Evolutionary conservation across 1,140 invertebrate species (phyloP).

Genomic region (Chironomus striatipennis): DNA sequence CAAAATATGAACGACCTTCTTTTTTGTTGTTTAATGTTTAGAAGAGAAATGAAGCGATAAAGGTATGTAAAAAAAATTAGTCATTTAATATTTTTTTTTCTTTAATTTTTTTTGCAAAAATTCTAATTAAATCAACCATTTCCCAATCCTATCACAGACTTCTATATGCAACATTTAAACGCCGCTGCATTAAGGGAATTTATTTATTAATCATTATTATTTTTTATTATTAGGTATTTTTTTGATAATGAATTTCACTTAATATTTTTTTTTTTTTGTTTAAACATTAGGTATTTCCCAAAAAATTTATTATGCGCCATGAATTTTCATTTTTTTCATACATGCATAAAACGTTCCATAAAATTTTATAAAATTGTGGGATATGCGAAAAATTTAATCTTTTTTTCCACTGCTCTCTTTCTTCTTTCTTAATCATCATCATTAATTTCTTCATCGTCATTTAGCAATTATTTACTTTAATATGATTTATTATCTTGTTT

Average conservation of each 20-base stretch:
- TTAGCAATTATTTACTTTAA: neutral
- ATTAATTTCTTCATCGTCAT: neutral
- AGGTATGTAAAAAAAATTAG: neutral
- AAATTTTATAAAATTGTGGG: neutral
- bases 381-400: neutral
- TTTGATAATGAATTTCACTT: slow-evolving; percentile 1
- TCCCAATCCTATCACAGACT: slow-evolving; percentile 12
- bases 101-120: neutral
- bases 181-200: neutral
- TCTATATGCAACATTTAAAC: slow-evolving; percentile 1
- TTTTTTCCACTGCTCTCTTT: neutral
- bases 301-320: neutral
- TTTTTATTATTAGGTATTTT: slow-evolving; percentile 9
- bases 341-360: neutral
- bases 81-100: neutral
- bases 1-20: neutral
- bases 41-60: neutral
- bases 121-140: neutral
- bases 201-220: neutral
- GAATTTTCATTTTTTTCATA: neutral
- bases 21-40: neutral
- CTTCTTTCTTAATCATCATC: neutral
- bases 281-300: neutral
- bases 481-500: too few relatives aligned
- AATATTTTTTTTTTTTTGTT: neutral